A percentile compares a stretch with the other conserved stretches of the same genome.
These are phyloP conservation scores for Paracentrotus lividus DNA, from an alignment of 53 echinoderm and acorn worm genomes.

Conservation along the genomic window DNA sequence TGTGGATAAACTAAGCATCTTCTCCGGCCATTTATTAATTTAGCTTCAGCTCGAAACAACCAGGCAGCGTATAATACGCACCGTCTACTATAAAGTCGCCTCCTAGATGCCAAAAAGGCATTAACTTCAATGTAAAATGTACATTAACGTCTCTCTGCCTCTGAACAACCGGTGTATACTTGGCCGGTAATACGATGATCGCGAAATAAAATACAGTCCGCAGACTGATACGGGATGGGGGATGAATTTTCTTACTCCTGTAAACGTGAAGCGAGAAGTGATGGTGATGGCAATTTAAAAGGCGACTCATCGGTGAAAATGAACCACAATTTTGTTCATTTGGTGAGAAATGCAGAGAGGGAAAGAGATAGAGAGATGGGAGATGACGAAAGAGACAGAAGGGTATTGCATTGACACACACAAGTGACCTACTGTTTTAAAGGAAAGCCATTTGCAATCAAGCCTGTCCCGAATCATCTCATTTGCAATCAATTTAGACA, in stretches of 20 bases:
- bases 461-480: conserved; percentile 44
- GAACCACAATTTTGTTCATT: conserved; percentile 62
- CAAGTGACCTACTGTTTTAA: conserved; percentile 58
- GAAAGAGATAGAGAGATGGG: not conserved
- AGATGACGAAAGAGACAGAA: not conserved
- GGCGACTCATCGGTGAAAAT: conserved; percentile 52
- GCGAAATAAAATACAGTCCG: not conserved
- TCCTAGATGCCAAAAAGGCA: too few relatives aligned
- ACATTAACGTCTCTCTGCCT: too few relatives aligned
- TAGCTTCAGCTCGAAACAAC: conserved; percentile 48
- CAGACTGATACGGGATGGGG: not conserved
- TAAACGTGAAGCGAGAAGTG: conserved; percentile 33
- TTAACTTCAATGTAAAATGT: too few relatives aligned
- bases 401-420: conserved; percentile 47
- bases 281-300: conserved; percentile 67
- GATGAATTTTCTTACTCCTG: not conserved
- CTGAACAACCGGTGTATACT: too few relatives aligned
- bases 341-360: conserved; percentile 21
- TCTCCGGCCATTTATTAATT: conserved; percentile 71
- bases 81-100: not conserved
- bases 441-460: conserved; percentile 56
- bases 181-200: conserved; percentile 31
- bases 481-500: conserved; percentile 60
- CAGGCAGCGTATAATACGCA: not conserved
- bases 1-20: conserved; percentile 70